Conservation (phyloP, 2,113 vertebrate species). For the Burhinus bistriatus region DNA sequence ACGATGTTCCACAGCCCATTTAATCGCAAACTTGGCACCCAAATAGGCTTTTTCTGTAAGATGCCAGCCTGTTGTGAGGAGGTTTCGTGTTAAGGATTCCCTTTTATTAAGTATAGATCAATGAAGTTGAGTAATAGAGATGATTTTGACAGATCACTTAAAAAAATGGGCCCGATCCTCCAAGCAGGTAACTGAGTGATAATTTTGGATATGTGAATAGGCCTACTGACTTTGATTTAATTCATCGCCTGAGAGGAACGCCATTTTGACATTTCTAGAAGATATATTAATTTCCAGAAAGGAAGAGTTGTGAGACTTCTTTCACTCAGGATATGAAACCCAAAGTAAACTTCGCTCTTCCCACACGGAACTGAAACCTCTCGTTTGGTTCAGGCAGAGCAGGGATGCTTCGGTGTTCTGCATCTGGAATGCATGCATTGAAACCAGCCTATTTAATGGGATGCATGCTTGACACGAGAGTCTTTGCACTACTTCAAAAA, state of each 20-base stretch:
- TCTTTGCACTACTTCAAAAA: neutral
- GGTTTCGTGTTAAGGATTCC: neutral
- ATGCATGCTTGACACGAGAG: neutral
- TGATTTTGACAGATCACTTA: neutral
- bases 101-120: neutral
- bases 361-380: neutral
- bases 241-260: neutral
- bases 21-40: neutral
- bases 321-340: neutral
- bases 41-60: neutral
- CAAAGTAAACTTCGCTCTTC: neutral
- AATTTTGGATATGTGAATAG: neutral
- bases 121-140: neutral
- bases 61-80: too few relatives aligned
- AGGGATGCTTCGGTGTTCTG: neutral
- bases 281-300: neutral
- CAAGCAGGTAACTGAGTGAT: neutral
- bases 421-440: neutral
- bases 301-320: neutral
- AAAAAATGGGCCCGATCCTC: neutral
- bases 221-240: neutral
- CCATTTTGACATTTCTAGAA: neutral
- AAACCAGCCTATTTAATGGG: neutral
- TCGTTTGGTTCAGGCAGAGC: neutral
- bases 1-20: fast-evolving